A percentile compares a stretch with the other conserved stretches of the same genome.
Conservation (phyloP, 1,140 invertebrate genomes). For the Polypedilum vanderplanki region DNA sequence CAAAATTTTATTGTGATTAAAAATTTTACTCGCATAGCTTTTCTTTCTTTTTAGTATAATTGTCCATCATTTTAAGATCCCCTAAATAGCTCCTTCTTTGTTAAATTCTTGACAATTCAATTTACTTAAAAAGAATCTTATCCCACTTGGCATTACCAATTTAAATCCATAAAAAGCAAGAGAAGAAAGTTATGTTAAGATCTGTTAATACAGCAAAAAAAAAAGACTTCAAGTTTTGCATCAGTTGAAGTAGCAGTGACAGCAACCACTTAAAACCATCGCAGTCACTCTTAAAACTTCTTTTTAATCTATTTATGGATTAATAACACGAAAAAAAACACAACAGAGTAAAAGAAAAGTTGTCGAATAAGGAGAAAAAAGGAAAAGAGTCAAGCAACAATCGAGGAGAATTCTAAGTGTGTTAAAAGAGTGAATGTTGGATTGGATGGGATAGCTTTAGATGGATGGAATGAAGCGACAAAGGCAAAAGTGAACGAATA, state of each 20-base stretch:
- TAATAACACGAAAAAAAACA: background rate
- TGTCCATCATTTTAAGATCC: no score
- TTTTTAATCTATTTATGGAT: slow-evolving; percentile 20
- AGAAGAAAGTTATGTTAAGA: no score
- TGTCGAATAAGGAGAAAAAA: background rate
- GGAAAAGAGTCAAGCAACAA: background rate
- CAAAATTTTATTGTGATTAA: no score
- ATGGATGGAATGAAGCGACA: background rate
- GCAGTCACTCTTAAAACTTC: background rate
- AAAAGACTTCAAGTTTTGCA: no score
- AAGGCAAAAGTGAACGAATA: background rate
- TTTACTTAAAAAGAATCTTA: background rate
- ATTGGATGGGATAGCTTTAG: background rate
- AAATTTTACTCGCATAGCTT: no score
- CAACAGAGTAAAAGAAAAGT: slow-evolving; percentile 1
- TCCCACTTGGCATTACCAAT: no score
- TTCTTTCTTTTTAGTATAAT: background rate
- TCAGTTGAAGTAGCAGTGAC: no score
- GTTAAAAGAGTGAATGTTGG: background rate
- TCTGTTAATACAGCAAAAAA: no score
- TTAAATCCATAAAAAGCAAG: no score
- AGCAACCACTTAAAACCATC: no score
- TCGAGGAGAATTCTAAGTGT: no score
- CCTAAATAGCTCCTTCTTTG: no score
- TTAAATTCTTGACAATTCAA: background rate